Evolutionary conservation across 2,888 invertebrate species (phyloP), one percentile per base, ranked within the genome.

Genomic region (Hirtodrosophila confusa): DNA sequence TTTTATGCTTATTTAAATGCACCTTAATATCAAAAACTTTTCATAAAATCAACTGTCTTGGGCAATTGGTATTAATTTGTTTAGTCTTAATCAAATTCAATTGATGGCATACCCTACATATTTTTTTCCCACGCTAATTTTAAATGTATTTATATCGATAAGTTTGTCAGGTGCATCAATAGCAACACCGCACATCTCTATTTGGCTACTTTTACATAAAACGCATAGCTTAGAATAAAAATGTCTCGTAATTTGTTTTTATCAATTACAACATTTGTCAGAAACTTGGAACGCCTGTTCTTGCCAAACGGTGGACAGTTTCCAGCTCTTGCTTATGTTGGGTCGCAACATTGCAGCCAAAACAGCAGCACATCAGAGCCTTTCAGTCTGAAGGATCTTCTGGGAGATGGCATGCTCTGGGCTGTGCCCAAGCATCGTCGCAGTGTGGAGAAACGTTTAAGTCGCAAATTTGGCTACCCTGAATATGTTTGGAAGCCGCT

Each of bases 321-420:
- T 35, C 93, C 62, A 11, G 70, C 69, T 3, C 24, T 90, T 3
- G 86, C 88, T 0, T 43, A 86, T 1, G 54, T 89, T 6, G 53
- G 56, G 11, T 53, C 64, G 11, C 58, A 75, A 17, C 62, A 66
- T n/a, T 57, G 23, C 12, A 27, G 51, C 65, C 50, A 5, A 8
- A 37, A 9, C n/a, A 41, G 11, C 54, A 71, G 6, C 9, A 41
- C 45, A 0, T 6, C 60, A 51, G 35, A 44, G 41, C 57, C 50
- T n/a, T 93, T 93, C 77, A 93, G 93, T 2, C 73, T 96, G 6
- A 94, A 94, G 80, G 94, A 95, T 72, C 89, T 96, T 11, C 90
- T 96, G 47, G 94, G 94, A 0, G 94, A 96, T 91, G 95, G 96
- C 2, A 93, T 97, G 71, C 90, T 98, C 17, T 95, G 95, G 94